Conservation (phyloP, 2,888 invertebrate genomes). For the Lamellibrachia columna region DNA sequence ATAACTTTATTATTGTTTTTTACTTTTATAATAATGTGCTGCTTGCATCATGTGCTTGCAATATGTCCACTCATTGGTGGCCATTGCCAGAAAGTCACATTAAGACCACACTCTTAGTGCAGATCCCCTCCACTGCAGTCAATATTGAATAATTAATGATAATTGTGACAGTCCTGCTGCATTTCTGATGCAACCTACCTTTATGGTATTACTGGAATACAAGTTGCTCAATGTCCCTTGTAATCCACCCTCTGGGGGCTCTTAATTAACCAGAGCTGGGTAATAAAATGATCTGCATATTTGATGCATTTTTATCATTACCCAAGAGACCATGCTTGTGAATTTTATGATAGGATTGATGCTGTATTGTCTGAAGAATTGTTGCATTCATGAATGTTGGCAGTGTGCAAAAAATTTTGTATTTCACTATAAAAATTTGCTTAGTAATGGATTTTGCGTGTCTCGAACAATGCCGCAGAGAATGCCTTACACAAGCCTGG, state of each 20-base stretch:
- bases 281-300: constrained; percentile 5
- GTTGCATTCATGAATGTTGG: background rate
- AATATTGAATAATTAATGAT: constrained; percentile 7
- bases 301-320: background rate
- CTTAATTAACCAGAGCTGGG: background rate
- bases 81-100: background rate
- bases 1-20: too few species aligned
- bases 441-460: background rate
- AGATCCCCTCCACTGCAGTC: background rate
- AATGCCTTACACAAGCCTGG: background rate
- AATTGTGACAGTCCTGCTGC: background rate
- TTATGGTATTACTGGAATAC: background rate
- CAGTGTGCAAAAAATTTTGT: background rate
- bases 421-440: background rate
- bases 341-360: background rate
- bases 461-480: background rate
- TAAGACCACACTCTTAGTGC: background rate
- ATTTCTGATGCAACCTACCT: background rate
- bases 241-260: background rate
- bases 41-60: too few species aligned
- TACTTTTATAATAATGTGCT: too few species aligned
- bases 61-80: background rate
- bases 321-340: background rate
- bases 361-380: background rate
- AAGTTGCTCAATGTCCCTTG: background rate